Conservation (phyloP, 1,140 invertebrate genomes). For the Lucilia cuprina region DNA sequence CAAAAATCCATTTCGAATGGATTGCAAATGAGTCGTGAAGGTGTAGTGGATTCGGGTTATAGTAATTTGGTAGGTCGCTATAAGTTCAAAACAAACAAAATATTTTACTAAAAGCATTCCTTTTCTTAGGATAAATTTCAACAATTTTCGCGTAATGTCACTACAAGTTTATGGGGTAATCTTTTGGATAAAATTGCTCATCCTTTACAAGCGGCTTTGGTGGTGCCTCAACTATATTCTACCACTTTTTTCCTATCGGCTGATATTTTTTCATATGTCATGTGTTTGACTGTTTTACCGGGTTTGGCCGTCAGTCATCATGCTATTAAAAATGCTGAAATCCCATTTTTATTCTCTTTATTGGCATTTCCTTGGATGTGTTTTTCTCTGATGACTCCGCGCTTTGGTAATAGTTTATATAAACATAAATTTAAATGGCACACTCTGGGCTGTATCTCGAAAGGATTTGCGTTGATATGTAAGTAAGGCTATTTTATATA, state of each 20-base stretch:
- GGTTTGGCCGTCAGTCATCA: conserved; percentile 56
- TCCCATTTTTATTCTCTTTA: conserved; percentile 60
- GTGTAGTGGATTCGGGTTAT: not conserved
- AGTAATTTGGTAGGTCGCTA: conserved; percentile 48
- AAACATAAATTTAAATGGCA: conserved; percentile 59
- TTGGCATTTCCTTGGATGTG: conserved; percentile 62
- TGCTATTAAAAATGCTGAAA: conserved; percentile 57
- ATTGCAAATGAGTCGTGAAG: conserved; percentile 30
- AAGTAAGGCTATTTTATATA: no score
- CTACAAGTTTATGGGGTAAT: conserved; percentile 54
- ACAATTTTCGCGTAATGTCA: conserved; percentile 52
- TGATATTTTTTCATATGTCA: conserved; percentile 60
- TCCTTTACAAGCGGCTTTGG: conserved; percentile 53
- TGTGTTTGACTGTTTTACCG: conserved; percentile 58
- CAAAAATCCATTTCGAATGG: conserved; percentile 48
- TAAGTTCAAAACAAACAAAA: not conserved
- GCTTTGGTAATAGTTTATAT: conserved; percentile 53
- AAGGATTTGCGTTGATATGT: conserved; percentile 57
- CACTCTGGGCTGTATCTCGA: conserved; percentile 55
- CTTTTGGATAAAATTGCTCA: conserved; percentile 55
- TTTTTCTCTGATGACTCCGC: conserved; percentile 60
- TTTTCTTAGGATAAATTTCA: conserved; percentile 50
- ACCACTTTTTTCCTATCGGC: conserved; percentile 57
- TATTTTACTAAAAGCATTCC: not conserved
- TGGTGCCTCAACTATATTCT: conserved; percentile 56